Evolutionary conservation across 2,797 vertebrate genomes (phyloP).

Genomic region (Silurus lanzhouensis): DNA sequence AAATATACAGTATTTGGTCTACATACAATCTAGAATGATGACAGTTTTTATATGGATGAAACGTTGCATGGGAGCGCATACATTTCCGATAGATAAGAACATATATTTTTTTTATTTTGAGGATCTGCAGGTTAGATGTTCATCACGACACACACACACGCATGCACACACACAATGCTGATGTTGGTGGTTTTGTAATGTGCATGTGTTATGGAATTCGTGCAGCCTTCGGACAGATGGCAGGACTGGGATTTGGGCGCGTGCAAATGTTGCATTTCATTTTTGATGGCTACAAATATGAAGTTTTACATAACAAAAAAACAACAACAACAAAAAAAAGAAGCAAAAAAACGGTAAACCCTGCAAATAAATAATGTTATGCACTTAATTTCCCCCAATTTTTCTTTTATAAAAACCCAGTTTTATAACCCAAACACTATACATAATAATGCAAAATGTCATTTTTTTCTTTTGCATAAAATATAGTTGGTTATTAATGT

Average conservation of each 20-base stretch:
- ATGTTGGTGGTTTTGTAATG: not conserved
- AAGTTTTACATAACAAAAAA: not conserved
- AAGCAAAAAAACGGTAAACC: not conserved
- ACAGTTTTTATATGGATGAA: not conserved
- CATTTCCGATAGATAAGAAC: not conserved
- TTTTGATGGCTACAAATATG: not conserved
- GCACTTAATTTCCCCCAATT: too few relatives aligned
- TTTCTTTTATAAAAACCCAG: not conserved
- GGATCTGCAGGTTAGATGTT: not conserved
- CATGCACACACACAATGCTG: too few relatives aligned
- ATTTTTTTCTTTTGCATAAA: not conserved
- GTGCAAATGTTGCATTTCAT: not conserved
- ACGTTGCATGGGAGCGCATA: not conserved
- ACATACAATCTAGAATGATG: not conserved
- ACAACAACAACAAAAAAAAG: too few relatives aligned
- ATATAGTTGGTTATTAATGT: not conserved
- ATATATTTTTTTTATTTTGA: not conserved
- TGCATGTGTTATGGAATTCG: conserved; percentile 14
- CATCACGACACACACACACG: not conserved
- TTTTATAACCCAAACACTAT: not conserved
- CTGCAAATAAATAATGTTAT: too few relatives aligned
- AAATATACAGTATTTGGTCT: not conserved
- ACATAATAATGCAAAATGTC: not conserved
- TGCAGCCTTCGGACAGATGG: not conserved
- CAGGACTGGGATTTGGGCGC: not conserved